These are phyloP conservation scores for Sorex araneus DNA, from an alignment of 2,113 vertebrate genomes.

Conservation along the genomic window DNA sequence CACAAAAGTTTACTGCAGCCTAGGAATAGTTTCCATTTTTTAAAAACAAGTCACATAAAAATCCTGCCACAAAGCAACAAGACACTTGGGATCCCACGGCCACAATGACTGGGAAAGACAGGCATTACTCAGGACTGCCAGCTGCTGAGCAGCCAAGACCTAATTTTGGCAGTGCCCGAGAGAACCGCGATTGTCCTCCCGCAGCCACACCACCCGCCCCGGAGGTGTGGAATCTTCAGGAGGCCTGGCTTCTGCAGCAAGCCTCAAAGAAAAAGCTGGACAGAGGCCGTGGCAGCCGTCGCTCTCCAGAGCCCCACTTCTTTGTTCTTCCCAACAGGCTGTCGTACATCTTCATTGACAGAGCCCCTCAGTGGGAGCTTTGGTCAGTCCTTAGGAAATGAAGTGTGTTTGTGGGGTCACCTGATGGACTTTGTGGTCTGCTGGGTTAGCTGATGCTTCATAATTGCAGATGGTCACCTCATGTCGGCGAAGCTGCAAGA, in stretches of 20 bases:
- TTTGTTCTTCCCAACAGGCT: slow-evolving; percentile 61
- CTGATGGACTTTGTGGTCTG: slow-evolving; percentile 95
- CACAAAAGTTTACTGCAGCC: slow-evolving; percentile 62
- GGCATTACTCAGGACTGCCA: slow-evolving; percentile 57
- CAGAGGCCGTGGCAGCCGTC: slow-evolving; percentile 64
- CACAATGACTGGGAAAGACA: slow-evolving; percentile 70
- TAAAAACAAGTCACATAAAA: slow-evolving; percentile 68
- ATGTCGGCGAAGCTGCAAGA: slow-evolving; percentile 93
- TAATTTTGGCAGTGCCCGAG: slow-evolving; percentile 34
- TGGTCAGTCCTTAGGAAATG: slow-evolving; percentile 89
- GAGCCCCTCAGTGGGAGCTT: slow-evolving; percentile 56
- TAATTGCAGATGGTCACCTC: slow-evolving; percentile 99
- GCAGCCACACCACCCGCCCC: slow-evolving; percentile 48
- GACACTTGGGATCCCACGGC: slow-evolving; percentile 72
- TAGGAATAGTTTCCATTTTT: slow-evolving; percentile 56
- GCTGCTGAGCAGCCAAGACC: slow-evolving; percentile 64
- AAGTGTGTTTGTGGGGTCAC: slow-evolving; percentile 96
- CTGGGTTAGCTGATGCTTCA: slow-evolving; percentile 96
- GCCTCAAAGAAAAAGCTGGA: slow-evolving; percentile 65
- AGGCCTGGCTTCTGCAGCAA: slow-evolving; percentile 68
- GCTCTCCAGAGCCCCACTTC: slow-evolving; percentile 62
- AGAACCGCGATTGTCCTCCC: slow-evolving; percentile 29
- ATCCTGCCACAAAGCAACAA: slow-evolving; percentile 79
- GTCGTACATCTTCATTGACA: slow-evolving; percentile 56
- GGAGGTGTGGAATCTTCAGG: slow-evolving; percentile 16